These are phyloP conservation scores for Cheilosia urbana DNA, from an alignment of 2,888 invertebrate genomes.

Conservation along the genomic window DNA sequence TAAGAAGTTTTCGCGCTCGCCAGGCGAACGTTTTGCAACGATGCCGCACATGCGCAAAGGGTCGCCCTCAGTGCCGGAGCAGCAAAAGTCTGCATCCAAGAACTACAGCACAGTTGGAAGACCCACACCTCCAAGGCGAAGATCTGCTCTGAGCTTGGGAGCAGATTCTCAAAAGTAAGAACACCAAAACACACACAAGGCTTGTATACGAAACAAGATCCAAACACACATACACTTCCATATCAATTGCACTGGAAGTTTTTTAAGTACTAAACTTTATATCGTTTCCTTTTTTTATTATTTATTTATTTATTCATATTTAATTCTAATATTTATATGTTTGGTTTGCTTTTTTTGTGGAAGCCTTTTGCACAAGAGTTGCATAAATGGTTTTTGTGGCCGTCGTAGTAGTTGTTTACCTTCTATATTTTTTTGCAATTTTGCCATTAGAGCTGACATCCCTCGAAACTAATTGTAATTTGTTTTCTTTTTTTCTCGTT, in stretches of 20 bases:
- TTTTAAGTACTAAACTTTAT: conserved; percentile 27
- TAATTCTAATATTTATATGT: conserved; percentile 52
- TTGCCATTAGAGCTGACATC: conserved; percentile 26
- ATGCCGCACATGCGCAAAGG: conserved; percentile 85
- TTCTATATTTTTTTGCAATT: conserved; percentile 36
- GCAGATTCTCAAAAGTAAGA: conserved; percentile 79
- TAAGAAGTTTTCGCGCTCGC: conserved; percentile 85
- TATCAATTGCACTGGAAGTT: conserved; percentile 58
- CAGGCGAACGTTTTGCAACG: conserved; percentile 88
- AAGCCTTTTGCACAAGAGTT: conserved; percentile 41
- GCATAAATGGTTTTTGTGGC: conserved; percentile 49
- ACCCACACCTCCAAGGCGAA: conserved; percentile 87
- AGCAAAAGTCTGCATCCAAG: conserved; percentile 86
- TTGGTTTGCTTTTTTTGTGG: conserved; percentile 72
- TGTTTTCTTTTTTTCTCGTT: conserved; percentile 32
- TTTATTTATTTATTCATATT: conserved; percentile 44
- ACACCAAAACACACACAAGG: conserved; percentile 75
- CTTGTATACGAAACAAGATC: conserved; percentile 59
- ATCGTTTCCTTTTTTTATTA: conserved; percentile 46
- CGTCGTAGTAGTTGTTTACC: conserved; percentile 56
- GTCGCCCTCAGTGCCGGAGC: conserved; percentile 84
- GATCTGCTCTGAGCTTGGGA: conserved; percentile 86
- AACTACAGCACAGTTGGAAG: conserved; percentile 85
- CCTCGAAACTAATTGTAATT: conserved; percentile 54
- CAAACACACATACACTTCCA: conserved; percentile 50